These are phyloP conservation scores for Phymorhynchus buccinoides DNA, from an alignment of 1,140 invertebrate species.

Conservation along the genomic window DNA sequence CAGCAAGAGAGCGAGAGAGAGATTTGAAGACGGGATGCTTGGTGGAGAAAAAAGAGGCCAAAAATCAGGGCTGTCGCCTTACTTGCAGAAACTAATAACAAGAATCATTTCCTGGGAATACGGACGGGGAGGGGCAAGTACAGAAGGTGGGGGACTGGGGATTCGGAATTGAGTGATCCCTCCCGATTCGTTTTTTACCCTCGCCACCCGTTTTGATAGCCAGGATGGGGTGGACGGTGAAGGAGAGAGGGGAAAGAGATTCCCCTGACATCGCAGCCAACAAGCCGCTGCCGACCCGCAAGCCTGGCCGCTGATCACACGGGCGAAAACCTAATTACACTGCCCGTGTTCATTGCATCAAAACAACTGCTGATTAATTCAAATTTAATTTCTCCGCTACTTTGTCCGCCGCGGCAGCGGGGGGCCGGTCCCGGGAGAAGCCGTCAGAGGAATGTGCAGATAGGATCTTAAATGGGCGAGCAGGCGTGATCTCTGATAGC, in stretches of 20 bases:
- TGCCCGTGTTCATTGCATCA: slow-evolving; percentile 41
- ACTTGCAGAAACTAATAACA: slow-evolving; percentile 20
- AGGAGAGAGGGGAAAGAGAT: not conserved
- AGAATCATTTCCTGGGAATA: slow-evolving; percentile 6
- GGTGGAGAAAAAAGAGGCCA: not conserved
- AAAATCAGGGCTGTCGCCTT: not conserved
- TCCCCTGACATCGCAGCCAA: slow-evolving; percentile 32
- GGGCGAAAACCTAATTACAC: slow-evolving; percentile 40
- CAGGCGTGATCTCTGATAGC: slow-evolving; percentile 42
- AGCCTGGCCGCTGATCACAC: slow-evolving; percentile 25
- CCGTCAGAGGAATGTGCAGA: slow-evolving; percentile 39
- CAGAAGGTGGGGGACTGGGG: not conserved
- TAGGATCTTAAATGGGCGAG: slow-evolving; percentile 42
- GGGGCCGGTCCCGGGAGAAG: not conserved
- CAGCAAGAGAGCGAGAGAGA: not conserved
- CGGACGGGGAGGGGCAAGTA: not conserved
- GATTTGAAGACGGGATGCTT: not conserved
- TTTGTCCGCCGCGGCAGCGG: slow-evolving; percentile 19
- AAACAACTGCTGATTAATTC: slow-evolving; percentile 44
- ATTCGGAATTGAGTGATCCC: slow-evolving; percentile 3
- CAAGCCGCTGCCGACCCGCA: slow-evolving; percentile 27
- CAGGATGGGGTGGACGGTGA: too few relatives aligned
- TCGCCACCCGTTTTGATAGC: not conserved
- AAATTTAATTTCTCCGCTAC: slow-evolving; percentile 42
- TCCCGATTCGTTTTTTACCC: not conserved